Evolutionary conservation across 2,888 invertebrate species (phyloP), one percentile per base, ranked within the genome.

Genomic region (Diabrotica balteata): DNA sequence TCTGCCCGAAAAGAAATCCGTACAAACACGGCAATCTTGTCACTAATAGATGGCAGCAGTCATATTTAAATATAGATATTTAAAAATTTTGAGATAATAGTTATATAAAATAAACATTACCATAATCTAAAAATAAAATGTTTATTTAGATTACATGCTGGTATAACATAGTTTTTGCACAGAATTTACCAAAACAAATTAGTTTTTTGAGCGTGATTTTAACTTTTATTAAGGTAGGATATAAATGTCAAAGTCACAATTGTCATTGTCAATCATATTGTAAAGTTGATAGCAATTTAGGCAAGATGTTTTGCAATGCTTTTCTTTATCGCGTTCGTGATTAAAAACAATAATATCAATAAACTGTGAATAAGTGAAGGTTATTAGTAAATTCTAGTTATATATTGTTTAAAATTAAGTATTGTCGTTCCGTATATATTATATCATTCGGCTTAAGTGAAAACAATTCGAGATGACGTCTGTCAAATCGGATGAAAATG

Each of bases 401-500:
- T n/a, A 60, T 17, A 44, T 45, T 45, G 7, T 17, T 44, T 44
- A 46, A 58, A 57, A 51, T 45, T 46, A 46, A 44, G 11, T 22
- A 45, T 32, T 58, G 58, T 53, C 63, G 51, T 64, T 52, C 8
- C n/a, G 11, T 17, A n/a, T 52, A 45, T 52, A 52, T 64, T 51
- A 32, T 58, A 11, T 52, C 7, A 8, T 46, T 63, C 58, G 63
- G 58, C 46, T 64, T 52, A 46, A 57, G 51, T 50, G 17, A 57
- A 63, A 63, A 64, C 63, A 67, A 22, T 62, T 55, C 85, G 87
- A 84, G 82, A 88, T 88, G 88, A 83, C 81, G 85, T 81, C 83
- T 83, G 81, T 84, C 82, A 82, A 80, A 82, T 81, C 82, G 83
- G 83, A 84, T 83, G 84, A 82, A 80, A 81, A 81, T 79, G 83